A percentile compares a stretch with the other conserved stretches of the same genome.
phyloP scores from a whole-genome alignment of 2,797 vertebrate genomes.

The Urosaurus nigricauda region DNA sequence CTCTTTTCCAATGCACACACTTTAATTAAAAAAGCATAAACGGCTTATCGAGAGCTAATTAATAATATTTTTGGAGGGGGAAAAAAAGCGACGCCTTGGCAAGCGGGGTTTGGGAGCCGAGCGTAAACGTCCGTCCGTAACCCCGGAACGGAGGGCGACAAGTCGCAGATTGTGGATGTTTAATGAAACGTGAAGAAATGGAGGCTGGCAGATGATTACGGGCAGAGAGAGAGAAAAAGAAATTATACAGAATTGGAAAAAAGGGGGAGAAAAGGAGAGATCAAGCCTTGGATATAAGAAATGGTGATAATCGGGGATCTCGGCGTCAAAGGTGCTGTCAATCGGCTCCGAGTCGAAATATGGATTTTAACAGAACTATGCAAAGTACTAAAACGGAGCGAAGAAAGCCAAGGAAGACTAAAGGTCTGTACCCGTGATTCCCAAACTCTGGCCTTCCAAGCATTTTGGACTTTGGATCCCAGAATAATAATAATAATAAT shows the following conservation, averaged over 20 bases:
- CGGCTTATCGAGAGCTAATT: slow-evolving; percentile 75
- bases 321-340: too few relatives aligned
- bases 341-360: too few relatives aligned
- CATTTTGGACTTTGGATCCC: too few relatives aligned
- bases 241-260: background rate
- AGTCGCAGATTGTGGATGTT: background rate
- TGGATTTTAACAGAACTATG: too few relatives aligned
- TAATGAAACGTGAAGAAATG: background rate
- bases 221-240: background rate
- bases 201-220: background rate
- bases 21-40: slow-evolving; percentile 78
- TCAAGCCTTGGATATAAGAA: background rate
- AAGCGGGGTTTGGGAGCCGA: slow-evolving; percentile 50
- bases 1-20: slow-evolving; percentile 41
- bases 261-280: background rate
- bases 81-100: slow-evolving; percentile 63
- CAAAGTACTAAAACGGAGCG: too few relatives aligned
- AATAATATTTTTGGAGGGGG: slow-evolving; percentile 41
- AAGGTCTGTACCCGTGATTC: too few relatives aligned
- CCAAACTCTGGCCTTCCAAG: too few relatives aligned
- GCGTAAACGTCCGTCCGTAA: slow-evolving; percentile 56
- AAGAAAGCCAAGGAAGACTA: too few relatives aligned
- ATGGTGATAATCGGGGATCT: too few relatives aligned
- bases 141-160: slow-evolving; percentile 47
- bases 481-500: too few relatives aligned